Base-by-base conservation (phyloP, 2,888 invertebrate genomes). In the Cryptocephalus primarius region DNA sequence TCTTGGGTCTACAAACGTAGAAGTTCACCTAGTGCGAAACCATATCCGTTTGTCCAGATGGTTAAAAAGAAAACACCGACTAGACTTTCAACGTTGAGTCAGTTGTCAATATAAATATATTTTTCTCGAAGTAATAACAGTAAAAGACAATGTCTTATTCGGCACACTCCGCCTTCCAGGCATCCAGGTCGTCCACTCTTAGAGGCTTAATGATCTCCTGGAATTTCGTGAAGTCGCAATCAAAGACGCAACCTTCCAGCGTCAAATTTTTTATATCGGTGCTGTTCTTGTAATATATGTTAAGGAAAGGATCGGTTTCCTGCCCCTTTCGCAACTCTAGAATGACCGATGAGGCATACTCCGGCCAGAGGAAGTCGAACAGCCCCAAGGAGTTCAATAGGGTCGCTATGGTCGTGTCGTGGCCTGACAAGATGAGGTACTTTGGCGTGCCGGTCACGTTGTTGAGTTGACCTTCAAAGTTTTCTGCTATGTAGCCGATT, bases 391-490 rank as follows among this genome's bases (percentile, higher is more conserved):
- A 75, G 63, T 80, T 80, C 2, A 89, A 71, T 33, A 88, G 55
- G 56, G 75, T 81, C 0, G 80, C 82, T 9, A 90, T 66, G 0
- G 85, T 88, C 1, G 80, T 75, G 61, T 90, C 90, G 60, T 90
- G 90, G 0, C 74, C 85, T 55, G 85, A 85, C 57, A 84, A 85
- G 43, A 88, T 72, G 60, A 78, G 76, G 38, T 86, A 51, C 50
- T 80, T 81, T 22, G 77, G 71, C 76, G 0, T 14, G 9, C 33
- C 41, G 1, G 13, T n/a, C 1, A 42, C 38, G 1, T 46, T 39
- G 12, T 10, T 11, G 9, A 40, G n/a, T 1, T 33, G 32, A 4
- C 48, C 36, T 40, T 55, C 49, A 8, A 56, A 50, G 38, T 55
- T 45, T 8, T 44, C 48, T 1, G 46, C 33, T 38, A 58, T 48